These are phyloP conservation scores for Ernsta delagoae DNA, from an alignment of 2,888 invertebrate species.

Conservation along the genomic window DNA sequence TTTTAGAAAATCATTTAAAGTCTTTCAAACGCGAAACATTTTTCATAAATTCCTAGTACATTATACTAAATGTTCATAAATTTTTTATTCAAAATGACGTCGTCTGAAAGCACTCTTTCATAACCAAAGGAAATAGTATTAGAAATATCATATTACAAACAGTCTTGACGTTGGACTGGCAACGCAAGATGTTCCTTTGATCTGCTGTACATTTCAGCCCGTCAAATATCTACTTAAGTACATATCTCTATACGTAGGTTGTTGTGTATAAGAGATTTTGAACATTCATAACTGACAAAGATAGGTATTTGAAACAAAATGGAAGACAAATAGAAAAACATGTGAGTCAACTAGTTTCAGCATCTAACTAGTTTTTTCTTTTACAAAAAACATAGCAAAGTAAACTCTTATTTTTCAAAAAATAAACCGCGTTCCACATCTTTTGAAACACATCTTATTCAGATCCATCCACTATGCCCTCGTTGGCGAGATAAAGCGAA, in stretches of 20 bases:
- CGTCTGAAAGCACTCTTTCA: constrained; percentile 17
- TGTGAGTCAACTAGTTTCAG: background rate
- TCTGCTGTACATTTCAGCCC: constrained; percentile 5
- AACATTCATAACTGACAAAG: too few species aligned
- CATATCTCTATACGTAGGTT: too few species aligned
- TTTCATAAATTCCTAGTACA: background rate
- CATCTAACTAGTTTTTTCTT: background rate
- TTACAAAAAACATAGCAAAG: background rate
- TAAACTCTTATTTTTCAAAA: background rate
- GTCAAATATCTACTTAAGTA: too few species aligned
- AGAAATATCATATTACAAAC: constrained; percentile 29
- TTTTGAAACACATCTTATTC: constrained; percentile 31
- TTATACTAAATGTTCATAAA: background rate
- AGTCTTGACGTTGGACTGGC: constrained; percentile 28
- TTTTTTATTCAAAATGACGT: background rate
- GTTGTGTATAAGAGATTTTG: too few species aligned
- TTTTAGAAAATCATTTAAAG: too few species aligned
- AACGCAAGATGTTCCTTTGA: constrained; percentile 30
- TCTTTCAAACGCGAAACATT: too few species aligned
- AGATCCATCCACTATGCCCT: constrained; percentile 11
- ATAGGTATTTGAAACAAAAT: too few species aligned
- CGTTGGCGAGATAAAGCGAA: constrained; percentile 24
- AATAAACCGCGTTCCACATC: constrained; percentile 17
- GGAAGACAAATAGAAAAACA: too few species aligned
- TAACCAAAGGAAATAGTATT: constrained; percentile 26